Conservation (phyloP, 1,140 invertebrate species). For the Halotydeus destructor region DNA sequence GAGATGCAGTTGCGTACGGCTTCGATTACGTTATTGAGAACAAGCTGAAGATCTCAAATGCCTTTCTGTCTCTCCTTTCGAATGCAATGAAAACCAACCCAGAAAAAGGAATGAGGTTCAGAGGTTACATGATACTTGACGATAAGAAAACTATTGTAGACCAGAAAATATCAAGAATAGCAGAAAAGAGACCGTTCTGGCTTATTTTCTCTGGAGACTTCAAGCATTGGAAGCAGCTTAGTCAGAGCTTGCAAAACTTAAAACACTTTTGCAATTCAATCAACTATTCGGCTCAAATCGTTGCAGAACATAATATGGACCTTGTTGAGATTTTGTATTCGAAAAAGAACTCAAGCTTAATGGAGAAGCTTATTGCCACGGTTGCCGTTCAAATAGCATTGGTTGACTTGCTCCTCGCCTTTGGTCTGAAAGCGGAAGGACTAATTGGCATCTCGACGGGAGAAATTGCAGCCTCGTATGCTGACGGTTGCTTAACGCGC, state of each 20-base stretch:
- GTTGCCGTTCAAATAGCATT: conserved; percentile 83
- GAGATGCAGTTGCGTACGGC: conserved; percentile 25
- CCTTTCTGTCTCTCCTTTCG: conserved; percentile 11
- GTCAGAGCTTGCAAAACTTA: too few species aligned
- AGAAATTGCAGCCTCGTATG: conserved; percentile 32
- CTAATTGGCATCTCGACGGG: conserved; percentile 90
- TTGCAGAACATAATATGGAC: too few species aligned
- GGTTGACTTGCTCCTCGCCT: conserved; percentile 49
- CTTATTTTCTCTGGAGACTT: conserved; percentile 85
- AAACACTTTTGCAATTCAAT: too few species aligned
- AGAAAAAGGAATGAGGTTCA: conserved; percentile 3
- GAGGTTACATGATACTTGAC: conserved; percentile 10
- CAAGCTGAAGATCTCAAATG: conserved; percentile 14
- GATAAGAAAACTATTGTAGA: neutral
- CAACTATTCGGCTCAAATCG: too few species aligned
- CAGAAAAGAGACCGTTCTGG: conserved; percentile 45
- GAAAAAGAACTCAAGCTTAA: conserved; percentile 66
- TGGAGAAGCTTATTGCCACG: conserved; percentile 76
- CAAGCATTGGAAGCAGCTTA: too few species aligned
- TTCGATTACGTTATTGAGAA: conserved; percentile 24
- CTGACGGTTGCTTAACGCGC: conserved; percentile 31
- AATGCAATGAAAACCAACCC: conserved; percentile 8
- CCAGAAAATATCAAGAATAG: neutral
- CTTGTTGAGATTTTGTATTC: too few species aligned
- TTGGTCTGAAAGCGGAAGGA: conserved; percentile 67